Evolutionary conservation across 1,140 invertebrate genomes (phyloP).

Genomic region (Scaptomyza hsui): DNA sequence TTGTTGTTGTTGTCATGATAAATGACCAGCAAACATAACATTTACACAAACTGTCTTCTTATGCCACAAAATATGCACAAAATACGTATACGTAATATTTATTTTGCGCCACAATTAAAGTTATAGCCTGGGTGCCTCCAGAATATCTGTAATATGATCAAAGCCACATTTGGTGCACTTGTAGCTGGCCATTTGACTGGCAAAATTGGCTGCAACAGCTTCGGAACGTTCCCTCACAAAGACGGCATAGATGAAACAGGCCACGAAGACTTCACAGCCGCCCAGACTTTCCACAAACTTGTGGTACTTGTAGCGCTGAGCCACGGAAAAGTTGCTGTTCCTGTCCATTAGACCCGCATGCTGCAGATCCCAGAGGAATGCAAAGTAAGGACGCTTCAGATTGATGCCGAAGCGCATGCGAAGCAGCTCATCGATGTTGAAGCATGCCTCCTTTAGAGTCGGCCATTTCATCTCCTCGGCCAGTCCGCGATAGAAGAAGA

Average conservation of each 20-base stretch:
- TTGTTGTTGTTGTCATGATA: slow-evolving; percentile 49
- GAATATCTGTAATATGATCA: slow-evolving; percentile 39
- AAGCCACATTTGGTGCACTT: slow-evolving; percentile 87
- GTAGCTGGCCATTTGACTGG: slow-evolving; percentile 86
- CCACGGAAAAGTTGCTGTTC: slow-evolving; percentile 83
- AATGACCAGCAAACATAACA: slow-evolving; percentile 57
- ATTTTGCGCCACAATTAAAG: slow-evolving; percentile 57
- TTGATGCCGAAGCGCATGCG: slow-evolving; percentile 21
- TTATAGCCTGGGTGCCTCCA: not conserved
- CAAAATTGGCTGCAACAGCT: slow-evolving; percentile 85
- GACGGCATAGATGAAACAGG: slow-evolving; percentile 84
- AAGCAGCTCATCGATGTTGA: slow-evolving; percentile 15
- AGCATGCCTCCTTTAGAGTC: slow-evolving; percentile 21
- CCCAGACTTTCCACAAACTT: slow-evolving; percentile 88
- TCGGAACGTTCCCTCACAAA: slow-evolving; percentile 34
- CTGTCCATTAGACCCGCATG: slow-evolving; percentile 86
- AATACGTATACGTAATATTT: slow-evolving; percentile 48
- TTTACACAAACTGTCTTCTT: slow-evolving; percentile 37
- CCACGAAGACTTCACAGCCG: slow-evolving; percentile 88
- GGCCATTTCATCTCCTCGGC: slow-evolving; percentile 29
- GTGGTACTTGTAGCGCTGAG: slow-evolving; percentile 84
- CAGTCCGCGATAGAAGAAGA: slow-evolving; percentile 86
- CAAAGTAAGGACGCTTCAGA: slow-evolving; percentile 78
- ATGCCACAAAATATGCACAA: slow-evolving; percentile 49
- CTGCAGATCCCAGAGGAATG: slow-evolving; percentile 88